These are phyloP conservation scores for Carassius carassius DNA, from an alignment of 2,113 vertebrate species.

Conservation along the genomic window DNA sequence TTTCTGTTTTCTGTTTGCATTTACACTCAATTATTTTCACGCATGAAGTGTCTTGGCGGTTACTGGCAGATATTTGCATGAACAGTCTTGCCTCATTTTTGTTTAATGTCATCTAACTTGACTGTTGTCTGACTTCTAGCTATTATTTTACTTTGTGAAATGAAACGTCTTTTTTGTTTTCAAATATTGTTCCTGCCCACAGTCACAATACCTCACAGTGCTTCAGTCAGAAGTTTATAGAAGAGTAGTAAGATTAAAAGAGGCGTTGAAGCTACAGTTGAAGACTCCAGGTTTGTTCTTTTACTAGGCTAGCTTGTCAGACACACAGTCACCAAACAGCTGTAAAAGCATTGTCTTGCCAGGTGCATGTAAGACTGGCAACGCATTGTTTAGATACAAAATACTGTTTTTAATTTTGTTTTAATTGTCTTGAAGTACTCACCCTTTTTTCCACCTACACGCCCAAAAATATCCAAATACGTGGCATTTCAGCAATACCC, in stretches of 20 bases:
- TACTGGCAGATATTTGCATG: not conserved
- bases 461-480: not conserved
- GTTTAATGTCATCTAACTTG: not conserved
- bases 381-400: constrained; percentile 46
- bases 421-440: constrained; percentile 16
- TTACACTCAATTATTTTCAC: constrained; percentile 32
- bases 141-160: constrained; percentile 27
- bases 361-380: constrained; percentile 57
- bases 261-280: not conserved
- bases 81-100: constrained; percentile 17
- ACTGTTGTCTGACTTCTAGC: constrained; percentile 13
- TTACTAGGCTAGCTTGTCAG: not conserved
- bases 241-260: not conserved
- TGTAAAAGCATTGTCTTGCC: constrained; percentile 37
- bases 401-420: not conserved
- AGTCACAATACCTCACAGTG: constrained; percentile 30
- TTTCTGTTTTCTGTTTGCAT: constrained; percentile 57
- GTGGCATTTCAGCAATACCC: not conserved
- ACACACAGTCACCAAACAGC: not conserved
- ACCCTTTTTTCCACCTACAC: not conserved
- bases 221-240: constrained; percentile 43
- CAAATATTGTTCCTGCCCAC: constrained; percentile 14
- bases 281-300: no score
- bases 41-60: not conserved
- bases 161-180: not conserved